A percentile compares a stretch with the other conserved stretches of the same genome.
Evolutionary conservation across 2,888 invertebrate genomes (phyloP).

Genomic region (Caradrina kadenii): DNA sequence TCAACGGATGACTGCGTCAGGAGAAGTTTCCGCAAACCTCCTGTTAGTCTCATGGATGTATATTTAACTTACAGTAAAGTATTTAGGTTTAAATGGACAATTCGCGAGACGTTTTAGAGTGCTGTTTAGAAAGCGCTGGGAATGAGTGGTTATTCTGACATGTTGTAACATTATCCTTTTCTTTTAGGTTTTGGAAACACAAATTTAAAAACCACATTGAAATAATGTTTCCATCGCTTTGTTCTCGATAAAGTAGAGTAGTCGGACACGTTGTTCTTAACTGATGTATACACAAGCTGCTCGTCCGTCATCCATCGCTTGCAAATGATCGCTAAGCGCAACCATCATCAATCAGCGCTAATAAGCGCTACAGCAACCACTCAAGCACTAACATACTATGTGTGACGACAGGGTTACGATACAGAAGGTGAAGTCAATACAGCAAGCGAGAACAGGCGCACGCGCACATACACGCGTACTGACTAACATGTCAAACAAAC

Average conservation of each 20-base stretch:
- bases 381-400: slow-evolving; percentile 1
- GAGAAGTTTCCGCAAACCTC: background rate
- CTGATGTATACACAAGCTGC: background rate
- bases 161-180: background rate
- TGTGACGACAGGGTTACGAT: background rate
- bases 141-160: background rate
- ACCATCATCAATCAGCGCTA: slow-evolving; percentile 29
- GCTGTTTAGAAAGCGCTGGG: too few relatives aligned
- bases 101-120: background rate
- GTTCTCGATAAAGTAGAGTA: background rate
- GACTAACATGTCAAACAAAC: too few relatives aligned
- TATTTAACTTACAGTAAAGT: background rate
- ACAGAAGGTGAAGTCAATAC: slow-evolving; percentile 9
- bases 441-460: background rate
- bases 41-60: background rate
- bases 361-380: slow-evolving; percentile 23
- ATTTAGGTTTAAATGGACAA: background rate
- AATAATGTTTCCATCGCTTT: background rate
- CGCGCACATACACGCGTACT: background rate
- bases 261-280: background rate
- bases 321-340: slow-evolving; percentile 22
- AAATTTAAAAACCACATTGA: background rate
- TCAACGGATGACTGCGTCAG: background rate
- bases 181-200: background rate
- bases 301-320: slow-evolving; percentile 10